phyloP scores from a whole-genome alignment of 2,888 invertebrate species.

The Junonia oenone region DNA sequence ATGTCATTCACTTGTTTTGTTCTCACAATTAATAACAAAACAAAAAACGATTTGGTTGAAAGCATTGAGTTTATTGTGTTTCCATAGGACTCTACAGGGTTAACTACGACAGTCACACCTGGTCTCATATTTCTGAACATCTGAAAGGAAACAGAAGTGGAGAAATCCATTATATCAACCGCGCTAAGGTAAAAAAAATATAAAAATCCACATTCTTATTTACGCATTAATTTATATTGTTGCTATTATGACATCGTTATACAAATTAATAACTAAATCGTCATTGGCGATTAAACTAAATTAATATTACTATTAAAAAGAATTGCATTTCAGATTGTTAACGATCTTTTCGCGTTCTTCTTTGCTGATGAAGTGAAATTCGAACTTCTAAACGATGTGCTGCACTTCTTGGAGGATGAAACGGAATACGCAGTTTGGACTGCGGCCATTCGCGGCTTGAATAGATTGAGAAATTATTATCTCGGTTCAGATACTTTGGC shows the following conservation, averaged over 20 bases:
- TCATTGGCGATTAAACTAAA: too few species aligned
- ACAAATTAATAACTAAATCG: too few species aligned
- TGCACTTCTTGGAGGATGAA: constrained; percentile 83
- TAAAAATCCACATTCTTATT: background rate
- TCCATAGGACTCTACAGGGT: constrained; percentile 82
- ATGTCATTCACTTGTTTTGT: too few species aligned
- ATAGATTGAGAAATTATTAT: constrained; percentile 53
- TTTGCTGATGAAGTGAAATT: constrained; percentile 81
- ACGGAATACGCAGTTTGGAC: constrained; percentile 87
- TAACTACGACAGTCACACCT: constrained; percentile 80
- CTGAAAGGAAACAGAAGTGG: constrained; percentile 58
- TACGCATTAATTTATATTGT: background rate
- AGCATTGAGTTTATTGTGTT: background rate
- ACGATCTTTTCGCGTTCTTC: constrained; percentile 86
- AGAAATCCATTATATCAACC: constrained; percentile 82
- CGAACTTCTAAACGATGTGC: constrained; percentile 75
- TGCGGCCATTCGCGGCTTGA: constrained; percentile 77
- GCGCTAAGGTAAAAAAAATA: constrained; percentile 82
- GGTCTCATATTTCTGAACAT: constrained; percentile 67
- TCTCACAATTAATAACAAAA: too few species aligned
- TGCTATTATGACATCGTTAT: too few species aligned
- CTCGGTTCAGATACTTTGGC: constrained; percentile 44
- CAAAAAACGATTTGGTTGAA: too few species aligned
- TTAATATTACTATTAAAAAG: too few species aligned
- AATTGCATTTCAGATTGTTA: constrained; percentile 82